Evolutionary conservation across 1,140 invertebrate genomes (phyloP).

Genomic region (Eufriesea mexicana): DNA sequence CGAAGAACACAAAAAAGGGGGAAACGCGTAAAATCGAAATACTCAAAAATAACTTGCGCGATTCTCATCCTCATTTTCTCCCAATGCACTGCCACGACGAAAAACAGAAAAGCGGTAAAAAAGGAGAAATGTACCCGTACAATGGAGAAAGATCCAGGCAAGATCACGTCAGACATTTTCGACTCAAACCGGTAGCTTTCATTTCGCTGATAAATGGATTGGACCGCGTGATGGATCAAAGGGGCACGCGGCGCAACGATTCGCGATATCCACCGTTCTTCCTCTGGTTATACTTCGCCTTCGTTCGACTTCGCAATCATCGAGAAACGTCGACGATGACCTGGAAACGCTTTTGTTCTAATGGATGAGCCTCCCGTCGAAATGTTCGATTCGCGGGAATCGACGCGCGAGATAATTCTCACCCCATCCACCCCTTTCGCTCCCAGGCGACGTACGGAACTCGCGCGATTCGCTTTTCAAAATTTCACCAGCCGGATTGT

Average conservation of each 20-base stretch:
- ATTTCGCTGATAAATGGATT: slow-evolving; percentile 13
- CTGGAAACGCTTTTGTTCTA: slow-evolving; percentile 27
- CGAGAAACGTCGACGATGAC: slow-evolving; percentile 29
- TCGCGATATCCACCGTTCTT: not conserved
- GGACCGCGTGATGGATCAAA: slow-evolving; percentile 13
- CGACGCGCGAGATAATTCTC: not conserved
- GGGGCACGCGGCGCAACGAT: not conserved
- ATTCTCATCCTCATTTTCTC: too few species aligned
- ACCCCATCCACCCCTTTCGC: not conserved
- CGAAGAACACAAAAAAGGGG: too few species aligned
- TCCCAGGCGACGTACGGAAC: not conserved
- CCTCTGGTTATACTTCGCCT: not conserved
- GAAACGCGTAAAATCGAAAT: too few species aligned
- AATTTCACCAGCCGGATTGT: not conserved
- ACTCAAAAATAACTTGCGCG: too few species aligned
- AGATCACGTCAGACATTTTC: not conserved
- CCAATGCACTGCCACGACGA: too few species aligned
- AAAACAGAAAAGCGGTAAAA: not conserved
- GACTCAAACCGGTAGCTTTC: not conserved
- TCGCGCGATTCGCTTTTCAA: not conserved
- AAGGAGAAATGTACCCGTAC: not conserved
- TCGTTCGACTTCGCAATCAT: slow-evolving; percentile 6
- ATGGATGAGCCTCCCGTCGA: slow-evolving; percentile 1
- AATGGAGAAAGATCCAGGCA: too few species aligned
- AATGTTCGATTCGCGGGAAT: slow-evolving; percentile 13